phyloP scores from a whole-genome alignment of 2,888 invertebrate genomes.

The Metellina segmentata region DNA sequence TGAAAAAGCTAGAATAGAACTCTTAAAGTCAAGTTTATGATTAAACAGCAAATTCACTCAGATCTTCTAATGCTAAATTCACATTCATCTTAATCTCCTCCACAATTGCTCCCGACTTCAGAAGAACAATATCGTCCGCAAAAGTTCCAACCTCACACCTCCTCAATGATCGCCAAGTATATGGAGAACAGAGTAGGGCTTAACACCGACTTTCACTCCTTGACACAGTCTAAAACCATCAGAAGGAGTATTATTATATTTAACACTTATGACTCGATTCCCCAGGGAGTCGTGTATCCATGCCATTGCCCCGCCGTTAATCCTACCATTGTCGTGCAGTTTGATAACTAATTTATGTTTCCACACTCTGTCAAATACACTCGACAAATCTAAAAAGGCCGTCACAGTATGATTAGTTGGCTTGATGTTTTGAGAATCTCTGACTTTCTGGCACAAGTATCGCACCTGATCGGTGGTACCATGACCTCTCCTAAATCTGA shows the following conservation, averaged over 20 bases:
- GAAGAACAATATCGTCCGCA: not conserved
- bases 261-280: not conserved
- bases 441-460: conserved; percentile 16
- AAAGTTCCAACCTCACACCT: not conserved
- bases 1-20: no score
- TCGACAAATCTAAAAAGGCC: conserved; percentile 21
- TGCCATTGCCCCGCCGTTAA: conserved; percentile 9
- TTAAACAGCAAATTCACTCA: conserved; percentile 1
- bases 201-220: conserved; percentile 12
- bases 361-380: conserved; percentile 22
- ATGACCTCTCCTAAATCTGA: no score
- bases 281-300: conserved; percentile 15
- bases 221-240: not conserved
- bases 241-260: not conserved
- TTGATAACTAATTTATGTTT: conserved; percentile 22
- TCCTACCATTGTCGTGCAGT: conserved; percentile 13
- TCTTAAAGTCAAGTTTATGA: not conserved
- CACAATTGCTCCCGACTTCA: not conserved
- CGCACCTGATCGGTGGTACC: conserved; percentile 16
- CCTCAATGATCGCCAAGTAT: not conserved
- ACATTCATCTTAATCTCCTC: not conserved
- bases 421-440: conserved; percentile 40
- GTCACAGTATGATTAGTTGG: conserved; percentile 31
- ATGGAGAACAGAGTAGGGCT: not conserved
- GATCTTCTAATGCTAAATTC: not conserved